Conservation (phyloP, 2,888 invertebrate genomes). For the Onchidella celtica region DNA sequence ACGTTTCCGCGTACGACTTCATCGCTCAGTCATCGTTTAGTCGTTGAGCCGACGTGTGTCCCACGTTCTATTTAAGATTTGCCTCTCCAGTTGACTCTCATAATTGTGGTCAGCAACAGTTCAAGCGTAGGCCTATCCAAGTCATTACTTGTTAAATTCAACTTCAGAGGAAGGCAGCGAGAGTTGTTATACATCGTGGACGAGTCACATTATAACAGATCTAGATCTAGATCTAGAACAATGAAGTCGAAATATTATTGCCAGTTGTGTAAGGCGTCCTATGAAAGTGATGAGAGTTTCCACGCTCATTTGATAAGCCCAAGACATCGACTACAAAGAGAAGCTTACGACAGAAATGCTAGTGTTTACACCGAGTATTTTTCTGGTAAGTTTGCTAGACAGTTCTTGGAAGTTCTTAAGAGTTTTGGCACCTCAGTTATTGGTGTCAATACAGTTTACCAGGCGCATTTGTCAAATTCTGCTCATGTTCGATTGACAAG, state of each 20-base stretch:
- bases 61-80: too few relatives aligned
- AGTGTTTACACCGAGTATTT: slow-evolving; percentile 10
- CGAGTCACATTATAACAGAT: too few relatives aligned
- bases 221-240: too few relatives aligned
- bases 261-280: slow-evolving; percentile 4
- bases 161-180: too few relatives aligned
- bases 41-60: too few relatives aligned
- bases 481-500: neutral
- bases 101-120: too few relatives aligned
- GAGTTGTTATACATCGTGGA: too few relatives aligned
- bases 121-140: too few relatives aligned
- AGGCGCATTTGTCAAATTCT: neutral
- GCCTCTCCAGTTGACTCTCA: too few relatives aligned
- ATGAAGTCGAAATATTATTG: slow-evolving; percentile 12
- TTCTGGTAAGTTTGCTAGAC: slow-evolving; percentile 26
- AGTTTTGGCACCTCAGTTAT: neutral
- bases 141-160: too few relatives aligned
- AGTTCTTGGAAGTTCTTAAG: slow-evolving; percentile 1
- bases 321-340: neutral
- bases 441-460: slow-evolving; percentile 6
- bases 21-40: too few relatives aligned
- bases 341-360: slow-evolving; percentile 1
- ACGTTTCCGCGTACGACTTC: too few relatives aligned
- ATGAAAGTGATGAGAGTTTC: slow-evolving; percentile 4
- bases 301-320: neutral